Evolutionary conservation across 2,113 vertebrate species (phyloP).

Genomic region (Varanus salvator): DNA sequence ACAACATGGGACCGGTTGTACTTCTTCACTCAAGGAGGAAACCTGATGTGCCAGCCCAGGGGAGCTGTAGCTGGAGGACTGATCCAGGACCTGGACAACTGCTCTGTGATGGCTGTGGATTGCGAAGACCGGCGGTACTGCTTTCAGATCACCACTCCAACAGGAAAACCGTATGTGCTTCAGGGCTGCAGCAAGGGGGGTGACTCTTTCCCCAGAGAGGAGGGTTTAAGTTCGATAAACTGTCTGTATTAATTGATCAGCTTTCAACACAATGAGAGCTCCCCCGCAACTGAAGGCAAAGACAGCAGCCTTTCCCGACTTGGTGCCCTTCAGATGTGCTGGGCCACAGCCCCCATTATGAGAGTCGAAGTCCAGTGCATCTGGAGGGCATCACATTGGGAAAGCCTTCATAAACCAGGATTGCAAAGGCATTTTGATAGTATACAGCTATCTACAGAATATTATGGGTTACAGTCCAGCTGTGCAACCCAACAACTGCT

Average conservation of each 20-base stretch:
- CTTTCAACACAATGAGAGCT: slow-evolving; percentile 10
- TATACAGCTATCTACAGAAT: not conserved
- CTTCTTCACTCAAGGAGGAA: slow-evolving; percentile 99
- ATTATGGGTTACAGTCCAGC: not conserved
- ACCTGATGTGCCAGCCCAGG: slow-evolving; percentile 97
- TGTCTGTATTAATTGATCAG: not conserved
- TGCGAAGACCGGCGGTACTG: slow-evolving; percentile 97
- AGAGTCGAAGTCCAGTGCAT: too few relatives aligned
- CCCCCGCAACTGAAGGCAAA: not conserved
- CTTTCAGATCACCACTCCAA: slow-evolving; percentile 95
- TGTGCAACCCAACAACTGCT: not conserved
- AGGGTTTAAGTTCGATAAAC: not conserved
- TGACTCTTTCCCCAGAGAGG: not conserved
- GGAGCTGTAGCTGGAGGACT: slow-evolving; percentile 95
- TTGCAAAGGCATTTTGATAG: slow-evolving; percentile 11
- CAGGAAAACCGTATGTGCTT: slow-evolving; percentile 88
- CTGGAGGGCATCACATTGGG: too few relatives aligned
- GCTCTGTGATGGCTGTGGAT: slow-evolving; percentile 97
- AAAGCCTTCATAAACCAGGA: not conserved
- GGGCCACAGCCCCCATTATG: too few relatives aligned
- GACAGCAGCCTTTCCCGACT: not conserved
- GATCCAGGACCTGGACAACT: slow-evolving; percentile 98
- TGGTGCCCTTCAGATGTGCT: too few relatives aligned
- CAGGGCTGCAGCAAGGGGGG: slow-evolving; percentile 19
- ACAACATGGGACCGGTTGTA: slow-evolving; percentile 97